Evolutionary conservation across 53 echinoderm and acorn worm genomes (phyloP).

Genomic region (Holothuria scabra): DNA sequence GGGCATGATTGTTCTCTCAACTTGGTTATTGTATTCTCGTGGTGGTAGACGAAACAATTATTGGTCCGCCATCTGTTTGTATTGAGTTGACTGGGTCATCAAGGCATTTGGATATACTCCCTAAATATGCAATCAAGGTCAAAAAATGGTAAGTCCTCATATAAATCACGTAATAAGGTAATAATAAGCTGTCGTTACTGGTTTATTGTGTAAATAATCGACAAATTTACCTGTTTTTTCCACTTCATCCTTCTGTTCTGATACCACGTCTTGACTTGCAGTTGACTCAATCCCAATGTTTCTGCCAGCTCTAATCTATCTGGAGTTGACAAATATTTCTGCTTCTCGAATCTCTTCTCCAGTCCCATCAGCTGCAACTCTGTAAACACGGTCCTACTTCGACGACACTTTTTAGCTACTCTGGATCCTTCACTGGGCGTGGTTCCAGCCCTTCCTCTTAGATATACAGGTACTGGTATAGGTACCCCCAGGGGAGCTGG

Average conservation of each 20-base stretch:
- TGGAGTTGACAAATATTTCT: slow-evolving; percentile 96
- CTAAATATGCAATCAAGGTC: too few species aligned
- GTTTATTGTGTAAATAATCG: neutral
- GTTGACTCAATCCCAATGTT: slow-evolving; percentile 86
- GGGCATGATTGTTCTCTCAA: too few species aligned
- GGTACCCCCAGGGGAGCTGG: slow-evolving; percentile 73
- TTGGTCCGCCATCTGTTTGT: too few species aligned
- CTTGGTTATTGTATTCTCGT: too few species aligned
- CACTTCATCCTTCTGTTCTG: slow-evolving; percentile 99
- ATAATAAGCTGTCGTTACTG: neutral
- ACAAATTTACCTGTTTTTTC: slow-evolving; percentile 90
- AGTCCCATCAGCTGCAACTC: slow-evolving; percentile 95
- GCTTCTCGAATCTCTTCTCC: slow-evolving; percentile 96
- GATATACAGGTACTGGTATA: slow-evolving; percentile 96
- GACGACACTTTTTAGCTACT: slow-evolving; percentile 91
- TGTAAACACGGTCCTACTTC: slow-evolving; percentile 95
- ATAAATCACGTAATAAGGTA: neutral
- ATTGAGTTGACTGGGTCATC: too few species aligned
- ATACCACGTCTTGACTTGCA: slow-evolving; percentile 98
- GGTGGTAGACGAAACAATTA: too few species aligned
- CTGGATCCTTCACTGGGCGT: slow-evolving; percentile 78
- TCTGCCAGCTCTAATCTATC: slow-evolving; percentile 92
- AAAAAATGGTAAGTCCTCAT: too few species aligned
- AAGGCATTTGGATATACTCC: too few species aligned
- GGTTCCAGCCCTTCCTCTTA: slow-evolving; percentile 81